Evolutionary conservation across 2,888 invertebrate species (phyloP).

Genomic region (Diploptera punctata): DNA sequence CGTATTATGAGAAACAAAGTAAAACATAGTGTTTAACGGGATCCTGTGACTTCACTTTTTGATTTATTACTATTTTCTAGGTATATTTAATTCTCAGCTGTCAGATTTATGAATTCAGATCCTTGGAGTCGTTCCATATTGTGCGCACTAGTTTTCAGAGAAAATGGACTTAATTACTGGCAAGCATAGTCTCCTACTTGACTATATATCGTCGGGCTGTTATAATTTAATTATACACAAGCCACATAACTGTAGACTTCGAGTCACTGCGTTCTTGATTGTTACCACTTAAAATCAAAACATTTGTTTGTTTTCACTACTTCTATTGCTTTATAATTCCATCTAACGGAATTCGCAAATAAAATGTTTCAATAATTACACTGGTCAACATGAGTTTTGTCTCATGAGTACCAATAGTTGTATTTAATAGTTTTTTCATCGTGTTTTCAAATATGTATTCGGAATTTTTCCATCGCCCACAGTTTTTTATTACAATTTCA

Average conservation of each 20-base stretch:
- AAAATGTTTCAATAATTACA: too few relatives aligned
- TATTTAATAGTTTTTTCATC: too few relatives aligned
- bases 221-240: not conserved
- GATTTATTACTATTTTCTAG: constrained; percentile 7
- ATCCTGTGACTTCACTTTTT: not conserved
- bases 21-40: constrained; percentile 4
- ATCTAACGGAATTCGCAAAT: too few relatives aligned
- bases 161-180: not conserved
- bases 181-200: not conserved
- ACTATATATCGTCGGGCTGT: not conserved
- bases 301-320: too few relatives aligned
- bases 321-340: too few relatives aligned
- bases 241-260: not conserved
- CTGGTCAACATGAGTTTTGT: too few relatives aligned
- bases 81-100: not conserved
- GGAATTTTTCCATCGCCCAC: too few relatives aligned
- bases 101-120: not conserved
- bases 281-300: too few relatives aligned
- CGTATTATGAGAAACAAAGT: constrained; percentile 5
- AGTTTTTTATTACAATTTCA: too few relatives aligned
- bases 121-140: not conserved
- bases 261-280: too few relatives aligned
- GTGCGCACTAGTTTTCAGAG: not conserved
- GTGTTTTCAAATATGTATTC: too few relatives aligned
- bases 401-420: too few relatives aligned